Conservation (phyloP, 2,797 vertebrate genomes). For the Pangasius macronema region DNA sequence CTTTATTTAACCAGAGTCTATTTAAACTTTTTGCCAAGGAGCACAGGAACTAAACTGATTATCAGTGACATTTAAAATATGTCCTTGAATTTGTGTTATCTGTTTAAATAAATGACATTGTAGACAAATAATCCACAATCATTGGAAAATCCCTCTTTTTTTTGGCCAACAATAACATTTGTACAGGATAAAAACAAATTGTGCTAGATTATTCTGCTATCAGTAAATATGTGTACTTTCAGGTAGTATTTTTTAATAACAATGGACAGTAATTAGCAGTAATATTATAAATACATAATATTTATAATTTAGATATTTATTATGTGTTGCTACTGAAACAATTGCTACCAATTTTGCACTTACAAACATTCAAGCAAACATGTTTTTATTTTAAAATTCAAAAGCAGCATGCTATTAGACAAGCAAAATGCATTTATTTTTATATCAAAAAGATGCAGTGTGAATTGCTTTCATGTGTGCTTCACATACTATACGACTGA, state of each 20-base stretch:
- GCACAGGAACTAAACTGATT: neutral
- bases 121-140: neutral
- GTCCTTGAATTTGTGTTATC: neutral
- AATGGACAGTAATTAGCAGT: neutral
- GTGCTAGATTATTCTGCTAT: neutral
- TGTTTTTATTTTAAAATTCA: conserved; percentile 21
- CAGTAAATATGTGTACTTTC: neutral
- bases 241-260: neutral
- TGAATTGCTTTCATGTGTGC: conserved; percentile 52
- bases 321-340: neutral
- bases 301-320: neutral
- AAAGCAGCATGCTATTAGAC: conserved; percentile 13
- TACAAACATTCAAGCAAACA: conserved; percentile 17
- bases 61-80: conserved; percentile 2
- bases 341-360: conserved; percentile 14
- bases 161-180: neutral
- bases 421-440: conserved; percentile 33
- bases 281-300: neutral
- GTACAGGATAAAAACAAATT: neutral
- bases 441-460: conserved; percentile 27
- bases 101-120: neutral
- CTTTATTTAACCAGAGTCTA: neutral
- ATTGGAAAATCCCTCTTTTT: no score
- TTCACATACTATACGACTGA: conserved; percentile 33
- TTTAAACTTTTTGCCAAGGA: neutral